Percentiles rank a stretch among this genome's conserved stretches.
Conservation (phyloP, 1,140 invertebrate species). For the Calosoma granatense region DNA sequence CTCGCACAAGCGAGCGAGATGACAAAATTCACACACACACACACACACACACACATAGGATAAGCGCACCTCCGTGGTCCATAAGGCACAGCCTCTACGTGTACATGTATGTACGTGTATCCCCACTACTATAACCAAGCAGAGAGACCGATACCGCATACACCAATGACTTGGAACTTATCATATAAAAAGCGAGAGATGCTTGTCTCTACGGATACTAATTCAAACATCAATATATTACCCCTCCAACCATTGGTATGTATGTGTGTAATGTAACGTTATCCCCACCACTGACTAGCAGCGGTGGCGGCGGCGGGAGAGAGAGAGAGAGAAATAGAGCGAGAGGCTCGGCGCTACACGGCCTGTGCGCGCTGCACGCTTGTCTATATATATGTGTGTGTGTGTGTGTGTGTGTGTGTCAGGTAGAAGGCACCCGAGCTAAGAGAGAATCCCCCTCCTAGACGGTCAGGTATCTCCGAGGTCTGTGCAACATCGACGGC, state of each 20-base stretch:
- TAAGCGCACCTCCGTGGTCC: neutral
- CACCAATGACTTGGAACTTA: slow-evolving; percentile 27
- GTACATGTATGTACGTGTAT: neutral
- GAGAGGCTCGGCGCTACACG: slow-evolving; percentile 5
- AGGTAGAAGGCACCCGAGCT: too few relatives aligned
- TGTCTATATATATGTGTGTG: too few relatives aligned
- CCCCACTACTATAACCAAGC: neutral
- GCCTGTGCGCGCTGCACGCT: slow-evolving; percentile 19
- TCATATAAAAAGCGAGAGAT: slow-evolving; percentile 22
- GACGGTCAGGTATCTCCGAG: too few relatives aligned
- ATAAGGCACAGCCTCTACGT: neutral
- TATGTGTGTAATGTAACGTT: neutral
- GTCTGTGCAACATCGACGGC: too few relatives aligned
- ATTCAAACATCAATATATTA: slow-evolving; percentile 30
- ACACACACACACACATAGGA: neutral
- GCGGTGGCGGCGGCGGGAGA: neutral
- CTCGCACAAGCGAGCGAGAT: too few relatives aligned
- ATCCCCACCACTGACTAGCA: neutral
- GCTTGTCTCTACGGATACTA: slow-evolving; percentile 25
- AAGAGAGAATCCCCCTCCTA: too few relatives aligned
- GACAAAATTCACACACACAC: neutral
- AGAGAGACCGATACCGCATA: slow-evolving; percentile 10
- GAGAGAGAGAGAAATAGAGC: neutral
- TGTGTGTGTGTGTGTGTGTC: too few relatives aligned
- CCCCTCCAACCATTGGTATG: slow-evolving; percentile 18